A percentile compares a stretch with the other conserved stretches of the same genome.
These are phyloP conservation scores for Burhinus oedicnemus DNA, from an alignment of 2,113 vertebrate genomes.

Conservation along the genomic window DNA sequence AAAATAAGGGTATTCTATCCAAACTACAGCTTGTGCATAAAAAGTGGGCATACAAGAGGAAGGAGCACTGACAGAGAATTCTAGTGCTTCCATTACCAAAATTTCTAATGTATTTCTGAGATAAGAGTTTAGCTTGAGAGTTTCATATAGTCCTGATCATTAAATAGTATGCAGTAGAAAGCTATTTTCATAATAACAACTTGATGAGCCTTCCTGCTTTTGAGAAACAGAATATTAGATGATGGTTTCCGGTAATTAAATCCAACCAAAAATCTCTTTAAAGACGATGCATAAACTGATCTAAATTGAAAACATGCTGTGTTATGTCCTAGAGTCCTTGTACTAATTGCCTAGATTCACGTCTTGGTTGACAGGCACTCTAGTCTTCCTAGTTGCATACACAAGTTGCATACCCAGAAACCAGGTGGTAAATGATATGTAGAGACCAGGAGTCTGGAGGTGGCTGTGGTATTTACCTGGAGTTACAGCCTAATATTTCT, in stretches of 20 bases:
- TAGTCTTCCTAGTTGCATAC: not conserved
- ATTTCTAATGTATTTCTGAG: not conserved
- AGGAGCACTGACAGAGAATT: not conserved
- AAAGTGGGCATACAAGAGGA: not conserved
- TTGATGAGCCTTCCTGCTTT: not conserved
- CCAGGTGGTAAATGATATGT: fast-evolving
- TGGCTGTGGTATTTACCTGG: not conserved
- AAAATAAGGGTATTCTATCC: not conserved
- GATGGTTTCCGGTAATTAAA: not conserved
- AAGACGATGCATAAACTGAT: not conserved
- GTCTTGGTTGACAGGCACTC: not conserved
- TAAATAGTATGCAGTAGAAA: not conserved
- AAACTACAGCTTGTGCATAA: not conserved
- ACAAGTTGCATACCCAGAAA: not conserved
- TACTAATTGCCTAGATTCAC: not conserved
- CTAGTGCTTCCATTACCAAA: not conserved
- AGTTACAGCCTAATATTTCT: not conserved
- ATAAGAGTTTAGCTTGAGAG: not conserved
- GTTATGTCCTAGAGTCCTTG: not conserved
- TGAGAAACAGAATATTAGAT: not conserved
- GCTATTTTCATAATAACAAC: not conserved
- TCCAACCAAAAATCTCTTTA: not conserved
- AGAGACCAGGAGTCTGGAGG: not conserved
- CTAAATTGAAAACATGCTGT: not conserved
- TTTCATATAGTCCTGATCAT: not conserved